Evolutionary conservation across 2,888 invertebrate species (phyloP).

Genomic region (Drosophila recens): DNA sequence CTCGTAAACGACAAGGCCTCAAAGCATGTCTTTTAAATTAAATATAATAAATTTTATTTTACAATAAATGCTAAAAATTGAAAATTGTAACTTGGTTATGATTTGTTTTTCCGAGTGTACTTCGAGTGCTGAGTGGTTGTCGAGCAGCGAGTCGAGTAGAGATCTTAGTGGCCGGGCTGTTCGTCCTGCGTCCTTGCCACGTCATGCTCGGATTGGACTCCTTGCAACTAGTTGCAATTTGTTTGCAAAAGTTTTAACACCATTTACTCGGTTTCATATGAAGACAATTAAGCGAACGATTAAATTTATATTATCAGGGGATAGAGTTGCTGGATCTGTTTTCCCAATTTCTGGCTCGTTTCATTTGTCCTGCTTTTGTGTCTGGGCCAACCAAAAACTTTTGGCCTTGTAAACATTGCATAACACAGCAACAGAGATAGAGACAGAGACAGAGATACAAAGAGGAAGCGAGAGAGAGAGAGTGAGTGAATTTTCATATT

Average conservation of each 20-base stretch:
- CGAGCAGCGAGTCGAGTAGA: background rate
- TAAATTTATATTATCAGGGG: slow-evolving; percentile 80
- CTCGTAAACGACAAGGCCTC: too few species aligned
- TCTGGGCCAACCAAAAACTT: slow-evolving; percentile 40
- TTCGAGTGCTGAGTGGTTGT: background rate
- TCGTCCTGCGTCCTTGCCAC: slow-evolving; percentile 27
- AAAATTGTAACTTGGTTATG: background rate
- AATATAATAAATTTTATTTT: too few species aligned
- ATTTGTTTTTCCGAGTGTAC: slow-evolving; percentile 4
- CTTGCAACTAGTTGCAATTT: slow-evolving; percentile 78
- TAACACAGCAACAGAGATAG: slow-evolving; percentile 25
- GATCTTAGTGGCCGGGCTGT: slow-evolving; percentile 1
- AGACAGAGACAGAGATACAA: background rate
- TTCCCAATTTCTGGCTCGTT: slow-evolving; percentile 1
- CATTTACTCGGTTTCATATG: slow-evolving; percentile 78
- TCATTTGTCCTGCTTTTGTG: slow-evolving; percentile 19
- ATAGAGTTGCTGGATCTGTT: slow-evolving; percentile 54
- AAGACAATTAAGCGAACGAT: slow-evolving; percentile 78
- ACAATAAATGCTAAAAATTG: too few species aligned
- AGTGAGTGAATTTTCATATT: slow-evolving; percentile 35
- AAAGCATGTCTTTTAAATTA: too few species aligned
- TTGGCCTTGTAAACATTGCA: slow-evolving; percentile 58
- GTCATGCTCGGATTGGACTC: slow-evolving; percentile 32
- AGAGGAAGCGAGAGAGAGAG: background rate
- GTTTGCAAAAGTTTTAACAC: slow-evolving; percentile 79